phyloP scores from a whole-genome alignment of 2,797 vertebrate species.

The Coluber constrictor region DNA sequence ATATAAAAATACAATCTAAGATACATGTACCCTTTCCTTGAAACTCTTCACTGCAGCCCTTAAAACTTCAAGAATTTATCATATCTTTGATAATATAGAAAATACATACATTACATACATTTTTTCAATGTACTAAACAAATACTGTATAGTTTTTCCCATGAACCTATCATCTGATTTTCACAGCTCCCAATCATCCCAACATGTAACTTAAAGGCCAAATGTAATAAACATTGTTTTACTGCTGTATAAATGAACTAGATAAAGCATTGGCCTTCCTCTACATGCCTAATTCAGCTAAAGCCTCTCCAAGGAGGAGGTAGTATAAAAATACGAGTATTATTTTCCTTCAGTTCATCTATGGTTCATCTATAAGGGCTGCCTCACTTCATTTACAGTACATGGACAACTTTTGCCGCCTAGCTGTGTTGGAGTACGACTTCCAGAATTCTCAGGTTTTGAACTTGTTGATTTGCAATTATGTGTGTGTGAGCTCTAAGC shows the following conservation, averaged over 20 bases:
- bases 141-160: background rate
- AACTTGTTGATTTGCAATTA: background rate
- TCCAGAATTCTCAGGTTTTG: background rate
- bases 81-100: background rate
- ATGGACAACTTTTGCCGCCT: background rate
- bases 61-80: background rate
- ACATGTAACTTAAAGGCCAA: background rate
- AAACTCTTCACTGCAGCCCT: background rate
- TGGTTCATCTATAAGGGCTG: background rate
- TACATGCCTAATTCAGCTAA: background rate
- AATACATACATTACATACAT: background rate
- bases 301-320: background rate
- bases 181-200: background rate
- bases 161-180: background rate
- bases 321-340: background rate
- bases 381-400: background rate
- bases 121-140: background rate
- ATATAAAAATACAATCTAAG: background rate
- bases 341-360: background rate
- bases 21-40: background rate
- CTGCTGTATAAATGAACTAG: background rate
- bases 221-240: background rate
- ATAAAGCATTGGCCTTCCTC: background rate
- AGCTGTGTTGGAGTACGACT: background rate
- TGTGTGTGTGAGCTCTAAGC: background rate